Evolutionary conservation across 1,140 invertebrate species (phyloP).

Genomic region (Zaprionus ornatus): DNA sequence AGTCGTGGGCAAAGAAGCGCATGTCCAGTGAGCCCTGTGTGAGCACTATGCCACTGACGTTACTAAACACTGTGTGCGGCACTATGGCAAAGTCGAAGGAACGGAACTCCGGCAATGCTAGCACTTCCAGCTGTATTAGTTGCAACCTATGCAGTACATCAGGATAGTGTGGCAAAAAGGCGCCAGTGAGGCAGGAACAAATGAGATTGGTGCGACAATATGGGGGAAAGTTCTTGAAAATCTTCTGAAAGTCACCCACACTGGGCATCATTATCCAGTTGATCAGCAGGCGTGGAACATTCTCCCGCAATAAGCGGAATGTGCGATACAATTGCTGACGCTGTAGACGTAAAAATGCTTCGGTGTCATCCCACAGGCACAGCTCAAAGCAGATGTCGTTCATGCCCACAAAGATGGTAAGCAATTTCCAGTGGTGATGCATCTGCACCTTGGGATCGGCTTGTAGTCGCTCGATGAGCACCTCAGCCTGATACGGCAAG

Average conservation of each 20-base stretch:
- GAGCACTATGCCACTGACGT: conserved; percentile 80
- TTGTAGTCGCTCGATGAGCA: conserved; percentile 86
- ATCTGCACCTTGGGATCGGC: conserved; percentile 85
- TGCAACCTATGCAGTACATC: conserved; percentile 57
- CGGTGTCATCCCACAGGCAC: conserved; percentile 77
- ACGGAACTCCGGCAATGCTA: conserved; percentile 61
- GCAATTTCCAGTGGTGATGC: conserved; percentile 87
- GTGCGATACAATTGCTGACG: conserved; percentile 27
- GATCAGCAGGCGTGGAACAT: conserved; percentile 52
- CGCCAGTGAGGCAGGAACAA: conserved; percentile 82
- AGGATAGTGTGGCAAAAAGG: conserved; percentile 71
- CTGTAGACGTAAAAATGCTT: conserved; percentile 30
- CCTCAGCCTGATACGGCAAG: conserved; percentile 86
- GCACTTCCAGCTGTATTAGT: conserved; percentile 67
- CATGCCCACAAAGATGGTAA: conserved; percentile 87
- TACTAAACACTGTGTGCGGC: conserved; percentile 84
- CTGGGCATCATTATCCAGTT: conserved; percentile 42
- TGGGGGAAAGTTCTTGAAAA: conserved; percentile 49
- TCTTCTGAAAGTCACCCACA: conserved; percentile 56
- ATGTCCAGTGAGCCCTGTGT: conserved; percentile 84
- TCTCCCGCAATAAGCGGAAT: conserved; percentile 41
- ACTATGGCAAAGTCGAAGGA: conserved; percentile 86
- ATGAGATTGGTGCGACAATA: conserved; percentile 68
- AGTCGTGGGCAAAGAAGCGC: conserved; percentile 87
- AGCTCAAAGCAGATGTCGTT: conserved; percentile 89